These are phyloP conservation scores for Girardia tigrina DNA, from an alignment of 2,888 invertebrate genomes.

Conservation along the genomic window DNA sequence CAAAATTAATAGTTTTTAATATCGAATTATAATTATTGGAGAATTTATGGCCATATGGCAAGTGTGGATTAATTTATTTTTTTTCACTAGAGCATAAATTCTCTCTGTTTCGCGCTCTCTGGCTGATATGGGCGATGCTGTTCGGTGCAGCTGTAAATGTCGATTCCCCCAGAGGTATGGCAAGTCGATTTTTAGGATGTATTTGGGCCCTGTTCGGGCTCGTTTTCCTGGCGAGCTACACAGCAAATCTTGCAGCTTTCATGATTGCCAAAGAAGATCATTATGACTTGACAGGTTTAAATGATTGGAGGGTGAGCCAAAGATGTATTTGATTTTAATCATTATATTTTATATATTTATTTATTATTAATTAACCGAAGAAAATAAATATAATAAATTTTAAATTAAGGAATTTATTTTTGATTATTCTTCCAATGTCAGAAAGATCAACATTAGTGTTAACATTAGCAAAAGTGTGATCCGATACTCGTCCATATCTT, in stretches of 20 bases:
- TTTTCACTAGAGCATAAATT: constrained; percentile 44
- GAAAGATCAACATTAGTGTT: too few relatives aligned
- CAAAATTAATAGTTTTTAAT: too few relatives aligned
- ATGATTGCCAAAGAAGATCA: constrained; percentile 95
- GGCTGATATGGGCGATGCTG: constrained; percentile 98
- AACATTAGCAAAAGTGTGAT: too few relatives aligned
- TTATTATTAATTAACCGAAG: too few relatives aligned
- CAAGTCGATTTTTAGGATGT: constrained; percentile 56
- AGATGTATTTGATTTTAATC: too few relatives aligned
- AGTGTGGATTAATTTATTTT: neutral
- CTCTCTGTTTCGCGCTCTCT: constrained; percentile 77
- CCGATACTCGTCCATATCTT: too few relatives aligned
- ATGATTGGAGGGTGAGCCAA: constrained; percentile 58
- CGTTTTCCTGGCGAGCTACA: constrained; percentile 95
- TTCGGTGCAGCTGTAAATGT: constrained; percentile 93
- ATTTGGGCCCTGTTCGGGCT: constrained; percentile 65
- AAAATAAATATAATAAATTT: too few relatives aligned
- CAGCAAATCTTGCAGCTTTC: constrained; percentile 96
- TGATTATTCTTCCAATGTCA: too few relatives aligned
- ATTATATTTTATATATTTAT: too few relatives aligned
- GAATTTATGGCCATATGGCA: neutral
- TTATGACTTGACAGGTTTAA: constrained; percentile 73
- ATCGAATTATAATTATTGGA: too few relatives aligned
- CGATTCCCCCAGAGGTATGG: constrained; percentile 88
- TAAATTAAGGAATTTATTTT: too few relatives aligned